phyloP scores from a whole-genome alignment of 2,113 vertebrate species.

The Conger conger region DNA sequence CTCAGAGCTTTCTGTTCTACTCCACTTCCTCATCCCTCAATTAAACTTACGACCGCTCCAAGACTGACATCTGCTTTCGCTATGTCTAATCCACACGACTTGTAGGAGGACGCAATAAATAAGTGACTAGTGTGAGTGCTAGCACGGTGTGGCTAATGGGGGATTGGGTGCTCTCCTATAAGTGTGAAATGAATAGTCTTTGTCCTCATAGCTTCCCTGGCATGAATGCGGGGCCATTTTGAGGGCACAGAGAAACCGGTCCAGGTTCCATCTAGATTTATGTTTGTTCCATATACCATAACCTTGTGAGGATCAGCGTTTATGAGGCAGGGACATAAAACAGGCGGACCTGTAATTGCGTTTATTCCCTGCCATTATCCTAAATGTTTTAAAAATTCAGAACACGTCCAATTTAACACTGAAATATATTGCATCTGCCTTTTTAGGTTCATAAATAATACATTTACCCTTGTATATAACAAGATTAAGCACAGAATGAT shows the following conservation, averaged over 20 bases:
- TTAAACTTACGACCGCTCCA: not conserved
- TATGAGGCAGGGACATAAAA: not conserved
- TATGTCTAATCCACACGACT: constrained; percentile 7
- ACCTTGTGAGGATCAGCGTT: not conserved
- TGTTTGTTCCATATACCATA: not conserved
- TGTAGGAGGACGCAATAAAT: not conserved
- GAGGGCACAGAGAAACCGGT: not conserved
- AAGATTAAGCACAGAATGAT: not conserved
- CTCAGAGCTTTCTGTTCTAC: not conserved
- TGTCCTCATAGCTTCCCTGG: not conserved
- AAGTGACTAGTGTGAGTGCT: not conserved
- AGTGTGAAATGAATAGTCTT: not conserved
- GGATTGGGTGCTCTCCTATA: not conserved
- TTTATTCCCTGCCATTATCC: not conserved
- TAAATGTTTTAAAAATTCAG: not conserved
- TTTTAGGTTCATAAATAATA: not conserved
- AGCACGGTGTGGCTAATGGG: not conserved
- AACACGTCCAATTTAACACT: not conserved
- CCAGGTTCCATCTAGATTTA: not conserved
- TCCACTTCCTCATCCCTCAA: not conserved
- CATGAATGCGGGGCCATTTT: not conserved
- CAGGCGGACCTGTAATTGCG: not conserved
- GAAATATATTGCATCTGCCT: not conserved
- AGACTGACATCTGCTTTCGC: constrained; percentile 21
- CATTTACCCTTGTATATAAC: not conserved